Evolutionary conservation across 2,113 vertebrate species (phyloP).

Genomic region (Potamarius usumacintae): DNA sequence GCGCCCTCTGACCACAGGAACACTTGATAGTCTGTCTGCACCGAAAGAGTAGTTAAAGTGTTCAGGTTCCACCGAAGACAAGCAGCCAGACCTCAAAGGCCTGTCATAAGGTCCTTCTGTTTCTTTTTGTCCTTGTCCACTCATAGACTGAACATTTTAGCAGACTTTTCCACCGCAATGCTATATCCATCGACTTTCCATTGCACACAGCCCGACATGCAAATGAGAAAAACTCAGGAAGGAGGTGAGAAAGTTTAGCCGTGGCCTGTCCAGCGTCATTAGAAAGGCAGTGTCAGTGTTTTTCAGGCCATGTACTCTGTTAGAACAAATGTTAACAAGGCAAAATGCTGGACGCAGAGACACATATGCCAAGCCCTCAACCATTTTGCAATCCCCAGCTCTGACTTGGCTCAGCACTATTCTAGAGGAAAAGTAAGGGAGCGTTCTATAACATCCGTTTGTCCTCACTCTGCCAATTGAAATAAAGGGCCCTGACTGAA

Average conservation of each 20-base stretch:
- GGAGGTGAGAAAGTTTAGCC: constrained; percentile 32
- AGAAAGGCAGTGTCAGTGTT: background rate
- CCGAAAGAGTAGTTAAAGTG: constrained; percentile 31
- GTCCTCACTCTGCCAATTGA: constrained; percentile 44
- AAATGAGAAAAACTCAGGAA: constrained; percentile 38
- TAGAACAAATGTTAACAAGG: background rate
- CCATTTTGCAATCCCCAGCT: background rate
- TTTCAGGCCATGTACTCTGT: background rate
- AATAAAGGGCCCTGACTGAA: constrained; percentile 49
- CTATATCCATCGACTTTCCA: constrained; percentile 34
- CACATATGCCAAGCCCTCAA: constrained; percentile 6
- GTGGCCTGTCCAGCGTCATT: constrained; percentile 28
- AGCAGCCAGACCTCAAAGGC: constrained; percentile 37
- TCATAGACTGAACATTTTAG: constrained; percentile 41
- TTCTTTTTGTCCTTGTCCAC: constrained; percentile 39
- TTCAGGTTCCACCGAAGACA: constrained; percentile 40
- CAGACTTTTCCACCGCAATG: constrained; percentile 42
- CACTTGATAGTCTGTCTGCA: constrained; percentile 50
- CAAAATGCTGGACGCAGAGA: constrained; percentile 4
- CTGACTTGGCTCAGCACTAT: constrained; percentile 25
- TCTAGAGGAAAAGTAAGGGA: constrained; percentile 28
- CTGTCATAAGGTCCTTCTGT: constrained; percentile 37
- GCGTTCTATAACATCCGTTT: constrained; percentile 46
- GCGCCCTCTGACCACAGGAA: constrained; percentile 43
- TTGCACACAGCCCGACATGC: constrained; percentile 35